Base-by-base conservation (phyloP, 2,113 vertebrate genomes). In the Callorhinus ursinus region DNA sequence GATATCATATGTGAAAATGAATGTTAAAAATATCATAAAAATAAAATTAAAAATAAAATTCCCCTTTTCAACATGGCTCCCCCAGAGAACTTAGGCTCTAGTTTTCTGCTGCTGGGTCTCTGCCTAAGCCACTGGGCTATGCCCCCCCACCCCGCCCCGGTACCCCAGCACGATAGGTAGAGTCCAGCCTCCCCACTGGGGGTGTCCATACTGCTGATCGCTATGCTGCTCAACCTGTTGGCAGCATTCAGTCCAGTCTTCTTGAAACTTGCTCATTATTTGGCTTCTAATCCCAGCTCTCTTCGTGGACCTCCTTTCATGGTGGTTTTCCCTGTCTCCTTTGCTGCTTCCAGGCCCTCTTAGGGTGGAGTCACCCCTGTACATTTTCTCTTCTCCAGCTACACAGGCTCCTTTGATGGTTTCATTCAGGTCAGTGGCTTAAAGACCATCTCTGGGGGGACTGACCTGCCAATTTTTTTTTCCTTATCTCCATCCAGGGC, bases 111-210 rank as follows among this genome's bases (percentile, higher is more conserved):
- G 2, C 7, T 76, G 1, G 16, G 36, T 19, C 49, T 74, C 61
- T 77, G 42, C 57, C 5, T 4, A 8, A 46, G 21, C 74, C 21
- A 7, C 19, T 65, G 19, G 14, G 16, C 67, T 65, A 4, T 33
- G 61, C 15, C 31, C 33, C 33, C 4, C 18, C 77, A 12, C 24
- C 12, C 31, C 5, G 7, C 4, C 12, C 11, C 6, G 0, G 22
- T 16, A 0, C 16, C 12, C 59, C 8, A 11, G 46, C 8, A 19
- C 12, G 63, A 19, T 16, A 0, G 0, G 4, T 46, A 15, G 6
- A 26, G 5, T 39, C 72, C 72, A 65, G 9, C 46, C 39, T 39
- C 39, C 13, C 21, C 2, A 5, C 63, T 4, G 2, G 28, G 28
- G 46, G 33, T 53, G 5, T 69, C 55, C 42, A 0, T 46, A 2